These are phyloP conservation scores for Calliopum simillimum DNA, from an alignment of 2,888 invertebrate species.

Conservation along the genomic window DNA sequence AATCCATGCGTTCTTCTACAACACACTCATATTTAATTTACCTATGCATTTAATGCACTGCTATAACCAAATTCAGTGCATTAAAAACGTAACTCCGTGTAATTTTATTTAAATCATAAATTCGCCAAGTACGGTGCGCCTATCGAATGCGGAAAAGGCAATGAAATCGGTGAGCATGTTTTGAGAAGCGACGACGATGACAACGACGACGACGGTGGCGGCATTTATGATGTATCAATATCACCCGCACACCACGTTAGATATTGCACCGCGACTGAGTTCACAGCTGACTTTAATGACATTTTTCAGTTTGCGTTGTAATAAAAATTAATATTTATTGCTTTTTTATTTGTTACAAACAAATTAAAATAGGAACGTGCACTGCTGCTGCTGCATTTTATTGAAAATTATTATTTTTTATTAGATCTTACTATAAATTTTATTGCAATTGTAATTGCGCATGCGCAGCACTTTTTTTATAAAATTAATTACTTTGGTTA, in stretches of 20 bases:
- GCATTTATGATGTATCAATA: constrained; percentile 27
- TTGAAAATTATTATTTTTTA: constrained; percentile 12
- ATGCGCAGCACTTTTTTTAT: constrained; percentile 12
- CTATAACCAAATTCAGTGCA: too few species aligned
- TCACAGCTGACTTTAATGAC: background rate
- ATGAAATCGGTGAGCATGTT: constrained; percentile 10
- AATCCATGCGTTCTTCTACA: too few species aligned
- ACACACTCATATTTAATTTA: too few species aligned
- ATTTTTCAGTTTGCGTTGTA: background rate
- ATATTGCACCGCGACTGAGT: background rate
- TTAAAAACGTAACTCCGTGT: constrained; percentile 1
- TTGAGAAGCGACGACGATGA: too few species aligned
- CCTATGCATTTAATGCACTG: too few species aligned
- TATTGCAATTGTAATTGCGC: background rate
- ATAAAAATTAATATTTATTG: constrained; percentile 20
- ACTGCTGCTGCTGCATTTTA: constrained; percentile 1
- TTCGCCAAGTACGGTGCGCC: constrained; percentile 13
- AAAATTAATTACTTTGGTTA: too few species aligned
- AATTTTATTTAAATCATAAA: constrained; percentile 12
- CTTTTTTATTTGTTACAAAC: constrained; percentile 2
- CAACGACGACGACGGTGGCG: too few species aligned
- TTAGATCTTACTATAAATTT: background rate
- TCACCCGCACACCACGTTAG: constrained; percentile 6
- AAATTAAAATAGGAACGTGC: background rate
- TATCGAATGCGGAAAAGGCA: constrained; percentile 21